Base-by-base conservation (phyloP, 2,797 vertebrate species). In the Melanotaenia maccullochi region DNA sequence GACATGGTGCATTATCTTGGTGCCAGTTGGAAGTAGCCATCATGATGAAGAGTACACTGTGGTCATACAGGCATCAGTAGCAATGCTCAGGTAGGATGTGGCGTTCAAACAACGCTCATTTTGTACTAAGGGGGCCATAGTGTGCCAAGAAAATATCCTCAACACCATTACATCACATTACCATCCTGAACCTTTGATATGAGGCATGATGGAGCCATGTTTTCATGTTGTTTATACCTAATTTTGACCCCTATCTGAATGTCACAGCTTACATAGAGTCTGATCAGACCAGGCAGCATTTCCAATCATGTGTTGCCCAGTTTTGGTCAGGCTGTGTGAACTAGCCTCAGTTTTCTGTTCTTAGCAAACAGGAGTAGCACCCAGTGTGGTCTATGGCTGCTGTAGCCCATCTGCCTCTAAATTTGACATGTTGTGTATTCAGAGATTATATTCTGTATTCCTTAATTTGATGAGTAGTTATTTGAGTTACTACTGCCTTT, bases 161-260 rank as follows among this genome's bases (percentile, higher is more conserved):
- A 18, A 20, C 44, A 47, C 16, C 44, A 47, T n/a, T 18, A 44
- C 16, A 20, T 18, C 6, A n/a, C 11, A 49, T 14, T 40, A 32
- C 25, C 9, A 62, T 11, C 20, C 42, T 62, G 60, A 47, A n/a
- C 28, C 11, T 6, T 22, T 33, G 25, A 32, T 44, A 32, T 9
- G 49, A 49, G 54, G 24, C 33, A 51, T 42, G 54, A 30, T 71
- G 54, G 32, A 72, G 51, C 52, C 30, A 16, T n/a, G 6, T 38
- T 61, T 62, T 62, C 9, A 67, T 83, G 38, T 57, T 79, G 42
- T 81, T 81, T 55, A 72, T 18, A 8, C n/a, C 55, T 68, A 73
- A 85, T 84, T 84, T 49, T 74, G 40, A 82, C 61, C 55, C 35
- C 1, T 1, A 11, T 40, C 62, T 24, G 42, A 63, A 71, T 49